Evolutionary conservation across 2,888 invertebrate genomes (phyloP).

Genomic region (Achlya flavicornis): DNA sequence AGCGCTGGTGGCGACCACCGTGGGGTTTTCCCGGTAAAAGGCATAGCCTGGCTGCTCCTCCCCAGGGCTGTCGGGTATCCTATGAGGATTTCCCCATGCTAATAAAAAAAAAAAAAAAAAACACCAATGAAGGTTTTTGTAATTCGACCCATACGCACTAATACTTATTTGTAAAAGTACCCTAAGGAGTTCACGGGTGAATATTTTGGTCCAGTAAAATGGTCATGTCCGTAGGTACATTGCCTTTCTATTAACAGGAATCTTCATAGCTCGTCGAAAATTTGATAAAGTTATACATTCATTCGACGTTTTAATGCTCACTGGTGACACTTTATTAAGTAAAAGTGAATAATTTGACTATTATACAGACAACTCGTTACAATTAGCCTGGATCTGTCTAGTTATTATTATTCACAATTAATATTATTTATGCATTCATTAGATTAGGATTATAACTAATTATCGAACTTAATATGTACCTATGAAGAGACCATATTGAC

Average conservation of each 20-base stretch:
- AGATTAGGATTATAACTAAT: background rate
- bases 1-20: no score
- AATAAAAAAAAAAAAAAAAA: no score
- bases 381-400: constrained; percentile 2
- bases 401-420: background rate
- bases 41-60: no score
- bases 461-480: background rate
- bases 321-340: constrained; percentile 3
- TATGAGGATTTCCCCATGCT: no score
- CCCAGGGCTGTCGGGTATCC: no score
- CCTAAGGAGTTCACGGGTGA: no score
- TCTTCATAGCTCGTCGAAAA: constrained; percentile 1
- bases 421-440: background rate
- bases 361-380: background rate
- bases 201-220: no score
- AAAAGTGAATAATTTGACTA: background rate
- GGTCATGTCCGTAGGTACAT: background rate
- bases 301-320: background rate
- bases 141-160: no score
- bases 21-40: no score
- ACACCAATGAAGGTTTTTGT: no score
- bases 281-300: constrained; percentile 2
- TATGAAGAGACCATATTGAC: background rate
- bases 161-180: no score
- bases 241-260: background rate